Percentiles rank a stretch among this genome's conserved stretches.
Evolutionary conservation across 2,888 invertebrate genomes (phyloP).

Genomic region (Noctuana brunneofusca): DNA sequence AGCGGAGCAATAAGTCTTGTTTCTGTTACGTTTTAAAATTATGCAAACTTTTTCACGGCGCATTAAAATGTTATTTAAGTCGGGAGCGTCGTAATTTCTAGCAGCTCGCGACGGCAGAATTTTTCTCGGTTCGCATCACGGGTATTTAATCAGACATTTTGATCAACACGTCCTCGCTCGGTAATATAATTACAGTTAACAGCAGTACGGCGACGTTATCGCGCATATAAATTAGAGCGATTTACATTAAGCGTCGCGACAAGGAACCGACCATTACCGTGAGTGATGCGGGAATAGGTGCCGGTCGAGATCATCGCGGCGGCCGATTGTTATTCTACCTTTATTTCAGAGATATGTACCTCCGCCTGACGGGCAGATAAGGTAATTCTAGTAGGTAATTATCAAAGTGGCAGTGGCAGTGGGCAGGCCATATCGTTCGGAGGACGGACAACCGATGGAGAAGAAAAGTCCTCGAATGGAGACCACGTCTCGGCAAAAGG

Average conservation of each 20-base stretch:
- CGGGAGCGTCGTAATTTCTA: slow-evolving; percentile 33
- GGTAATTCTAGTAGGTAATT: not conserved
- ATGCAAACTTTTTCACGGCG: slow-evolving; percentile 35
- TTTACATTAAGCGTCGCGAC: slow-evolving; percentile 81
- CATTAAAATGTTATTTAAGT: slow-evolving; percentile 36
- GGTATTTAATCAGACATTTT: slow-evolving; percentile 76
- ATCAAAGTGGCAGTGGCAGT: no score
- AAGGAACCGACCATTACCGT: slow-evolving; percentile 74
- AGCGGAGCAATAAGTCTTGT: slow-evolving; percentile 34
- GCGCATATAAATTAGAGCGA: slow-evolving; percentile 81
- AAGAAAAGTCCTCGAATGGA: no score
- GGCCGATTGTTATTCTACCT: slow-evolving; percentile 40
- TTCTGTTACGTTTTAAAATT: slow-evolving; percentile 33
- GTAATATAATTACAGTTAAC: slow-evolving; percentile 83
- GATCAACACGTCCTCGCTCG: slow-evolving; percentile 81
- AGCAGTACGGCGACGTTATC: slow-evolving; percentile 81
- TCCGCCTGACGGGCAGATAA: not conserved
- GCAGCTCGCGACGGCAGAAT: slow-evolving; percentile 45
- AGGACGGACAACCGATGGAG: no score
- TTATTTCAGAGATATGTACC: slow-evolving; percentile 36
- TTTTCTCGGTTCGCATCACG: slow-evolving; percentile 65
- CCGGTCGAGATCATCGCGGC: slow-evolving; percentile 58
- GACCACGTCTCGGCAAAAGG: no score
- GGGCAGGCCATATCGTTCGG: no score
- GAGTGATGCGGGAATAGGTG: slow-evolving; percentile 76